These are phyloP conservation scores for Pegoplata infirma DNA, from an alignment of 2,888 invertebrate genomes.

Conservation along the genomic window DNA sequence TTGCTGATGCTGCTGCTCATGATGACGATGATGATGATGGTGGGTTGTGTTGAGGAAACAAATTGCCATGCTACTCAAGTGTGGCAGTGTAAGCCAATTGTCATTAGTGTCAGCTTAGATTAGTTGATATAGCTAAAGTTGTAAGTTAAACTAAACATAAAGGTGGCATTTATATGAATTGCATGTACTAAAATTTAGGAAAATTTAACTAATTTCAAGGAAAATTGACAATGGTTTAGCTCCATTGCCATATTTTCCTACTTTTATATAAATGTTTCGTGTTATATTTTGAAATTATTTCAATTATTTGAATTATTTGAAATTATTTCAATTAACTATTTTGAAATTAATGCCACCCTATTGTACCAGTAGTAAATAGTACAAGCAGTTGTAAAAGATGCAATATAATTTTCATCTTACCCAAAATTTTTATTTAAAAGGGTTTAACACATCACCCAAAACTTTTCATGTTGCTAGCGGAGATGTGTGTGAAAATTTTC, in stretches of 20 bases:
- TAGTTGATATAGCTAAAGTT: constrained; percentile 21
- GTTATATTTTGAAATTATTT: no score
- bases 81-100: constrained; percentile 57
- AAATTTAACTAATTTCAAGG: no score
- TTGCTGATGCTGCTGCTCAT: constrained; percentile 1
- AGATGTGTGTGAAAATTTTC: constrained; percentile 26
- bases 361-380: background rate
- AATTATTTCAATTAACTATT: no score
- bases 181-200: no score
- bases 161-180: background rate
- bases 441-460: constrained; percentile 35
- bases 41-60: constrained; percentile 33
- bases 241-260: no score
- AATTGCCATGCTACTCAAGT: constrained; percentile 55
- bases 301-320: no score
- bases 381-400: no score
- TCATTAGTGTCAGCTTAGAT: constrained; percentile 57
- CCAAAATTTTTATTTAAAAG: constrained; percentile 12
- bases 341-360: background rate
- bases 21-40: background rate
- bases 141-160: background rate
- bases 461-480: background rate
- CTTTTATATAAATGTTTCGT: no score
- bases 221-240: no score
- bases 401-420: constrained; percentile 19